These are phyloP conservation scores for Leucoma salicis DNA, from an alignment of 2,888 invertebrate species.

Conservation along the genomic window DNA sequence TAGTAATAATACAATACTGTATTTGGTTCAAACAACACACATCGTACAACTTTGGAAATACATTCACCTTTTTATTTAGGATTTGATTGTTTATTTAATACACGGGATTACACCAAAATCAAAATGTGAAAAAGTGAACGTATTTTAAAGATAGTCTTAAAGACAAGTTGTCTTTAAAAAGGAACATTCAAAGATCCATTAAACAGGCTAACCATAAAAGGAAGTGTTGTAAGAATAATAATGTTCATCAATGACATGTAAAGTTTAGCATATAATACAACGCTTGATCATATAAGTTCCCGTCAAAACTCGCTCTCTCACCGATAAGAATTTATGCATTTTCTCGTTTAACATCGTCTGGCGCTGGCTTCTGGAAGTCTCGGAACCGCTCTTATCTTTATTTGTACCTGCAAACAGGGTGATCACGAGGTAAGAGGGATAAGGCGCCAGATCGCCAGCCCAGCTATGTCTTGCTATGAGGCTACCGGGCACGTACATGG, in stretches of 20 bases:
- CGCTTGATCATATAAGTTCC: conserved; percentile 51
- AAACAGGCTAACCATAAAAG: conserved; percentile 65
- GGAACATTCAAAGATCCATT: conserved; percentile 59
- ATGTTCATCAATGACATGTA: conserved; percentile 61
- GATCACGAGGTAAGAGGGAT: conserved; percentile 63
- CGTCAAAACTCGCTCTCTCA: conserved; percentile 81
- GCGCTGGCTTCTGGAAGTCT: conserved; percentile 88
- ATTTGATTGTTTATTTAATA: conserved; percentile 1
- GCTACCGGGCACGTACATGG: conserved; percentile 63
- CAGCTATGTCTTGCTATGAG: conserved; percentile 33
- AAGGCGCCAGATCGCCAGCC: conserved; percentile 28
- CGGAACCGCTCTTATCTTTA: conserved; percentile 84
- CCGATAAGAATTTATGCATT: conserved; percentile 97
- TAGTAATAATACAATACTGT: conserved; percentile 13
- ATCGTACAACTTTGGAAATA: conserved; percentile 42
- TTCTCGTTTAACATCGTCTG: conserved; percentile 95
- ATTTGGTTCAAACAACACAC: conserved; percentile 63
- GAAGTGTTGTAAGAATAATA: conserved; percentile 64
- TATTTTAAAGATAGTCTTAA: conserved; percentile 42
- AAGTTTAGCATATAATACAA: conserved; percentile 68
- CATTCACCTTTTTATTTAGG: conserved; percentile 39
- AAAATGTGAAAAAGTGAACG: conserved; percentile 37
- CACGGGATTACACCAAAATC: too few relatives aligned
- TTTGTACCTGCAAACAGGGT: conserved; percentile 79
- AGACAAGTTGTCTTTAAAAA: conserved; percentile 40